phyloP scores from a whole-genome alignment of 2,113 vertebrate genomes.

The Phoenicopterus ruber region DNA sequence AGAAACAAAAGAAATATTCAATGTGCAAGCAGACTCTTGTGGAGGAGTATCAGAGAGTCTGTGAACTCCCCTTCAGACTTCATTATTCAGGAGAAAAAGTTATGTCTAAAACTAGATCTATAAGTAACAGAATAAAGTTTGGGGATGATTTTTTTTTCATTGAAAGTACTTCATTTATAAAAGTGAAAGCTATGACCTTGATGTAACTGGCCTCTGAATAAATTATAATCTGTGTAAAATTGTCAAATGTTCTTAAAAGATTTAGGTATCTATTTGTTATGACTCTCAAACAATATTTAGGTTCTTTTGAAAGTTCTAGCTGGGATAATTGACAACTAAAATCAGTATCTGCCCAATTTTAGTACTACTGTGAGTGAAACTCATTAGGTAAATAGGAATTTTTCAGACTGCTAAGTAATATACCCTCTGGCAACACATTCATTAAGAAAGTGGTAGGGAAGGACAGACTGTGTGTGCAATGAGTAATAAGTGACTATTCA shows the following conservation, averaged over 20 bases:
- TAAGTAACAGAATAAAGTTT: not conserved
- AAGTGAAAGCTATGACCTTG: not conserved
- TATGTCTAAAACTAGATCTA: not conserved
- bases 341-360: not conserved
- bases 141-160: not conserved
- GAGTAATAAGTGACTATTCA: not conserved
- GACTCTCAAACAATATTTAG: not conserved
- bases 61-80: not conserved
- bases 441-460: slow-evolving; percentile 9
- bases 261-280: not conserved
- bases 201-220: not conserved
- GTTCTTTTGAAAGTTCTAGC: not conserved
- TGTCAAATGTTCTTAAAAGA: not conserved
- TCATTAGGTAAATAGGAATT: slow-evolving; percentile 4
- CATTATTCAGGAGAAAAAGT: not conserved
- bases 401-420: slow-evolving; percentile 19
- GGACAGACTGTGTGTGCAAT: not conserved
- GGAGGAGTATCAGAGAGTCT: not conserved
- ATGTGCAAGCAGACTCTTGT: not conserved
- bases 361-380: not conserved
- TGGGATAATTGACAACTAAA: not conserved
- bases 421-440: not conserved
- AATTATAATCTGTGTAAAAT: not conserved
- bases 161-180: not conserved
- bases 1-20: not conserved